phyloP scores from a whole-genome alignment of 2,888 invertebrate genomes.

The Drosophila affinis region DNA sequence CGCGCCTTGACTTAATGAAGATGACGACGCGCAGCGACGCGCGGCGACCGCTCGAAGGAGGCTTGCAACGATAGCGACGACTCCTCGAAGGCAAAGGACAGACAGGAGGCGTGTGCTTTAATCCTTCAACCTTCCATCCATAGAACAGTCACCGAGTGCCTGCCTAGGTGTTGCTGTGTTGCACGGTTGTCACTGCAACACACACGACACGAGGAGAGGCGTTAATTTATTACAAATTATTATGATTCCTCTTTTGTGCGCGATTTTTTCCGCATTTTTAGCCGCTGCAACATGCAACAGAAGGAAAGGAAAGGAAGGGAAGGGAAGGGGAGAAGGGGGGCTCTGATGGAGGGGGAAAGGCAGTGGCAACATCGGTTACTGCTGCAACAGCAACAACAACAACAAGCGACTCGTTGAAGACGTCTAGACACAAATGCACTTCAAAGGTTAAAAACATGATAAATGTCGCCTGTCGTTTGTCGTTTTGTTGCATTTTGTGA shows the following conservation, averaged over 20 bases:
- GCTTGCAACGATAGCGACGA: not conserved
- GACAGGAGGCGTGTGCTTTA: conserved; percentile 61
- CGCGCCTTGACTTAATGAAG: conserved; percentile 77
- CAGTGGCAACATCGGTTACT: not conserved
- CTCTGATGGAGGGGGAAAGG: not conserved
- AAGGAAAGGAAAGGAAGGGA: not conserved
- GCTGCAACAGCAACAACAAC: conserved; percentile 34
- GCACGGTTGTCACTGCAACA: conserved; percentile 52
- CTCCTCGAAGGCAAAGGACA: conserved; percentile 5
- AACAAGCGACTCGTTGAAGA: conserved; percentile 67
- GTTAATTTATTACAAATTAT: conserved; percentile 80
- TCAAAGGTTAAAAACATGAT: conserved; percentile 78
- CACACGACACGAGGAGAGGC: conserved; percentile 51
- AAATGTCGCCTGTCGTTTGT: conserved; percentile 76
- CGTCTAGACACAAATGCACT: conserved; percentile 80
- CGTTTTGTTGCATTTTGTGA: conserved; percentile 53
- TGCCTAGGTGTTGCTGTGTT: conserved; percentile 53
- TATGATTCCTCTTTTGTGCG: conserved; percentile 71
- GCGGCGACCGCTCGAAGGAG: conserved; percentile 6
- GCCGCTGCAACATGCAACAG: conserved; percentile 1
- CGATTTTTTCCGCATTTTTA: conserved; percentile 10
- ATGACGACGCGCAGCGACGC: conserved; percentile 54
- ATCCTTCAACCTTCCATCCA: conserved; percentile 49
- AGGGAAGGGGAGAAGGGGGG: not conserved
- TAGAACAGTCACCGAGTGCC: conserved; percentile 5